A percentile compares a stretch with the other conserved stretches of the same genome.
Evolutionary conservation across 2,797 vertebrate species (phyloP).

Genomic region (Pantherophis alleghaniensis): DNA sequence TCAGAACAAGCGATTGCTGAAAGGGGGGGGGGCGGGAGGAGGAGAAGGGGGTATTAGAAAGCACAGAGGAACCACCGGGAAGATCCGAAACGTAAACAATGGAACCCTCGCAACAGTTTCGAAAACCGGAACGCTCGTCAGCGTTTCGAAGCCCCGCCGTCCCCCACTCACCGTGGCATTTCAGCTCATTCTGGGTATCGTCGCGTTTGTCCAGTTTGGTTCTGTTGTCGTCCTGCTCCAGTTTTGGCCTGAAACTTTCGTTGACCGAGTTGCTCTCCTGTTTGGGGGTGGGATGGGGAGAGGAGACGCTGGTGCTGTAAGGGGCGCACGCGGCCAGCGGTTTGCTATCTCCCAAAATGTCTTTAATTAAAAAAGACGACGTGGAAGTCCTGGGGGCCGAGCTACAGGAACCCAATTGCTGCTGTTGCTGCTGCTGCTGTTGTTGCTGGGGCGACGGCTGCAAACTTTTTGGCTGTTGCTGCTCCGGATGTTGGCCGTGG

Average conservation of each 20-base stretch:
- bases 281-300: slow-evolving; percentile 90
- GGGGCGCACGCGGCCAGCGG: slow-evolving; percentile 95
- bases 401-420: slow-evolving; percentile 81
- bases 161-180: slow-evolving; percentile 90
- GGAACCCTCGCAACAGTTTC: not conserved
- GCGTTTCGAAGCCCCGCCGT: not conserved
- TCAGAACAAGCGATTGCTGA: not conserved
- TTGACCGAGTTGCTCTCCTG: slow-evolving; percentile 82
- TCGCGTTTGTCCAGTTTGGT: slow-evolving; percentile 91
- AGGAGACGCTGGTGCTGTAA: slow-evolving; percentile 94
- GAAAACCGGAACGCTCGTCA: not conserved
- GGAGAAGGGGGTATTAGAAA: too few species aligned
- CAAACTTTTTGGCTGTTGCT: slow-evolving; percentile 53
- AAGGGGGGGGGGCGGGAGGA: too few species aligned
- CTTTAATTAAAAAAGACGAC: slow-evolving; percentile 97
- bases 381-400: slow-evolving; percentile 92
- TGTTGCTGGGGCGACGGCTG: slow-evolving; percentile 68
- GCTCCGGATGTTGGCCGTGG: slow-evolving; percentile 73
- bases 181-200: slow-evolving; percentile 87
- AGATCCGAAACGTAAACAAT: not conserved
- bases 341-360: slow-evolving; percentile 98
- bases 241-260: slow-evolving; percentile 92
- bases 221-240: slow-evolving; percentile 90
- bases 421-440: slow-evolving; percentile 49
- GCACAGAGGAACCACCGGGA: not conserved